Evolutionary conservation across 2,113 vertebrate species (phyloP).

Genomic region (Silurus asotus): DNA sequence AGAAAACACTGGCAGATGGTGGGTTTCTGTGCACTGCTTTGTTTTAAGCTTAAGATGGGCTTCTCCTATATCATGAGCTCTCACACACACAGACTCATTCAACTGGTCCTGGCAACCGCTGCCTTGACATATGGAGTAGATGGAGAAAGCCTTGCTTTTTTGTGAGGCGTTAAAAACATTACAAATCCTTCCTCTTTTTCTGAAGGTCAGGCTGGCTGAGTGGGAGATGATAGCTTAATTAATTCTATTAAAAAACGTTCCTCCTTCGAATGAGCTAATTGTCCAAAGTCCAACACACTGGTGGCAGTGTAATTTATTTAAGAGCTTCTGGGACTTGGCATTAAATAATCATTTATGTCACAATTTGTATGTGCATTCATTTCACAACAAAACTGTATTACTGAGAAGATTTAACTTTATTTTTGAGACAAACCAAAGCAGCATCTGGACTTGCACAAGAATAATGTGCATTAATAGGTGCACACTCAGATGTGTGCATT

Average conservation of each 20-base stretch:
- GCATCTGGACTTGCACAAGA: neutral
- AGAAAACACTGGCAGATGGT: constrained; percentile 17
- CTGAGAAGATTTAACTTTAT: neutral
- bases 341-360: constrained; percentile 1
- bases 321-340: neutral
- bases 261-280: neutral
- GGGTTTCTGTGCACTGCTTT: neutral
- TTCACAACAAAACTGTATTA: neutral
- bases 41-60: neutral
- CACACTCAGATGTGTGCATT: neutral
- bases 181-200: constrained; percentile 27
- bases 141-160: neutral
- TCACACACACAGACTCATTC: neutral
- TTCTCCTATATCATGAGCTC: constrained; percentile 10
- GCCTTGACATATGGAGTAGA: constrained; percentile 15
- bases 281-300: constrained; percentile 2
- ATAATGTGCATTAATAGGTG: neutral
- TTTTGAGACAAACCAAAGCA: neutral
- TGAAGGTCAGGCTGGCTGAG: constrained; percentile 3
- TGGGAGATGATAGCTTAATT: neutral
- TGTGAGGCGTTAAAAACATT: constrained; percentile 4
- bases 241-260: neutral
- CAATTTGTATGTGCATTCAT: neutral
- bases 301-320: constrained; percentile 20
- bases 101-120: constrained; percentile 16